Evolutionary conservation across 2,888 invertebrate genomes (phyloP), one percentile per base, ranked within the genome.

Genomic region (Emmelina monodactyla): DNA sequence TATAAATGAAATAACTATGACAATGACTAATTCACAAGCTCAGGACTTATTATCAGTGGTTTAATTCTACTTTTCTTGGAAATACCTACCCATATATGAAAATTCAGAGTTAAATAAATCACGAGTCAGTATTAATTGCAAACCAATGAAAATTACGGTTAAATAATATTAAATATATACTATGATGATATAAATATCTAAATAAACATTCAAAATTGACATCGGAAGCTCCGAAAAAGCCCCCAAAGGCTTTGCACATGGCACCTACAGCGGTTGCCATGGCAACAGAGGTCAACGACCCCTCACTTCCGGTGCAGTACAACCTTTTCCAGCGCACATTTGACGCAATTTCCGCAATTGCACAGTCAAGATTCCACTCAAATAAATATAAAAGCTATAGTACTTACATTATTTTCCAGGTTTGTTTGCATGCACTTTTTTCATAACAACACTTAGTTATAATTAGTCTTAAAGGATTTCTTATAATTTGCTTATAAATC

Each of bases 221-320:
- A 7, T 3, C 4, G n/a, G 25, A 3, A 4, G 6, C 25, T 25
- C 11, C 11, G n/a, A 25, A 10, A 19, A 19, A 25, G 25, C 25
- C 9, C 6, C 19, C 19, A 19, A 19, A 19, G 19, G 19, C 19
- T 10, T 25, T 25, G 25, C 25, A 25, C 25, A 25, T 25, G 25
- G 54, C 54, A 58, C 64, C 61, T 55, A 53, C 41, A 43, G 40
- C 60, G 51, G 71, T 78, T 36, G 48, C 59, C 65, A 70, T 73
- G 60, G 56, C 60, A 54, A 72, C 76, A 45, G 47, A 49, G 73
- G 66, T 71, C 72, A 62, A 64, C 57, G 70, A 69, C 68, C 73
- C 61, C 58, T 64, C 47, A 54, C 50, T 52, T 53, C 58, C 50
- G 46, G 50, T 43, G 48, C 40, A 53, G 49, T 54, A 53, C 33